phyloP scores from a whole-genome alignment of 2,113 vertebrate species.

The Tupaia chinensis region DNA sequence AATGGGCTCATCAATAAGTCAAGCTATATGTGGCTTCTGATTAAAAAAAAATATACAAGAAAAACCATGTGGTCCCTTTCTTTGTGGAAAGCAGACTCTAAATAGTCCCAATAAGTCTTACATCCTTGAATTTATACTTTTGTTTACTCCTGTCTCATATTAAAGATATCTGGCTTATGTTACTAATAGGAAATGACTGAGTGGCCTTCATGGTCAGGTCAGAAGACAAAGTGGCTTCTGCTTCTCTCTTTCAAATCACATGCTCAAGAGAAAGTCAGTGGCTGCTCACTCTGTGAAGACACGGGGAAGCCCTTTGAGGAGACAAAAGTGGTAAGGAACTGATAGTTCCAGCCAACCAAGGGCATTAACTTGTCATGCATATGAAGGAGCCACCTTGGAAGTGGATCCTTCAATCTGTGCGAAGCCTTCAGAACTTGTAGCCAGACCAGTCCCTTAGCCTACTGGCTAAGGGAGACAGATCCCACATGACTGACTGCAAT shows the following conservation, averaged over 20 bases:
- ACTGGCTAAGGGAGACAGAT: no score
- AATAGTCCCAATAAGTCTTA: background rate
- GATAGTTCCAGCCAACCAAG: background rate
- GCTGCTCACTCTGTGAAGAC: background rate
- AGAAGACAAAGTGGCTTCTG: background rate
- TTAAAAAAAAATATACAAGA: background rate
- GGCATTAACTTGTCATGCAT: background rate
- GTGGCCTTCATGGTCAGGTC: background rate
- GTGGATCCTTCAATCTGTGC: accelerated
- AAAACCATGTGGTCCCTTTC: background rate
- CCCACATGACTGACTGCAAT: no score
- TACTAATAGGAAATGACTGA: background rate
- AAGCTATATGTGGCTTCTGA: background rate
- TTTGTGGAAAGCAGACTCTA: background rate
- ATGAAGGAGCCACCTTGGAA: background rate
- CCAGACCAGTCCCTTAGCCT: no score
- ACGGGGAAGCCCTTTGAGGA: background rate
- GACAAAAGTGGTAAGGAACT: background rate
- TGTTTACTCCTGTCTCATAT: accelerated
- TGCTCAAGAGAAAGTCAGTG: background rate
- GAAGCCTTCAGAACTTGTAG: background rate
- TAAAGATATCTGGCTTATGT: background rate
- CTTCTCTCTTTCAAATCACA: background rate
- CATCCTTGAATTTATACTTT: background rate
- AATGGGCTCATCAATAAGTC: background rate